Conservation (phyloP, 2,888 invertebrate species). For the Machimus atricapillus region DNA sequence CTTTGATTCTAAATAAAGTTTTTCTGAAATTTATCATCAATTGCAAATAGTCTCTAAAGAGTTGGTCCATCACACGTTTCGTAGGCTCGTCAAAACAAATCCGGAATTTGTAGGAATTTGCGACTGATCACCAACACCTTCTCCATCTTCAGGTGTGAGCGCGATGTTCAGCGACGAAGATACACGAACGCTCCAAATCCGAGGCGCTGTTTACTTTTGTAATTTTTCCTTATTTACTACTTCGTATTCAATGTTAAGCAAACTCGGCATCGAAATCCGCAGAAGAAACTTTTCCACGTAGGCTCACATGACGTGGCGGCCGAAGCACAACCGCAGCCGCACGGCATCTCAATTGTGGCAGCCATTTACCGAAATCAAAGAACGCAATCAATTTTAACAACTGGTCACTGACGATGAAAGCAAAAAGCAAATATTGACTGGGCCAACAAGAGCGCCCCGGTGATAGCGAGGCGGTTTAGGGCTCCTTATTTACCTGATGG, state of each 20-base stretch:
- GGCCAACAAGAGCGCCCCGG: not conserved
- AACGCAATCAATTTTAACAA: constrained; percentile 14
- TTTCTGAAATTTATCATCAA: not conserved
- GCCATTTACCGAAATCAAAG: constrained; percentile 29
- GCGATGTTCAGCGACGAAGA: not conserved
- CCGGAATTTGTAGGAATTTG: not conserved
- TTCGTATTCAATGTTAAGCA: constrained; percentile 27
- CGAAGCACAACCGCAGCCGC: not conserved
- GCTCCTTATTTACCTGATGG: constrained; percentile 15
- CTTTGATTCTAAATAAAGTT: no score
- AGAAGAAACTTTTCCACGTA: constrained; percentile 26
- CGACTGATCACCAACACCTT: not conserved
- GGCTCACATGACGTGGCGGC: constrained; percentile 18
- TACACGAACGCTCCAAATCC: not conserved
- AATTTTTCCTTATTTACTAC: constrained; percentile 20
- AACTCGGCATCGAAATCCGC: constrained; percentile 19
- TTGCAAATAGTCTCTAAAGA: not conserved
- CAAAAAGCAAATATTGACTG: constrained; percentile 33
- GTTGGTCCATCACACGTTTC: not conserved
- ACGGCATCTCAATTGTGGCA: constrained; percentile 20
- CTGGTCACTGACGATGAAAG: constrained; percentile 3
- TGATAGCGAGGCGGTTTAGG: constrained; percentile 2
- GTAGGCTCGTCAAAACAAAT: constrained; percentile 25
- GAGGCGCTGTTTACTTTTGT: constrained; percentile 21
- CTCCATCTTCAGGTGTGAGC: not conserved